Evolutionary conservation across 2,113 vertebrate species (phyloP).

Genomic region (Geococcyx californianus): DNA sequence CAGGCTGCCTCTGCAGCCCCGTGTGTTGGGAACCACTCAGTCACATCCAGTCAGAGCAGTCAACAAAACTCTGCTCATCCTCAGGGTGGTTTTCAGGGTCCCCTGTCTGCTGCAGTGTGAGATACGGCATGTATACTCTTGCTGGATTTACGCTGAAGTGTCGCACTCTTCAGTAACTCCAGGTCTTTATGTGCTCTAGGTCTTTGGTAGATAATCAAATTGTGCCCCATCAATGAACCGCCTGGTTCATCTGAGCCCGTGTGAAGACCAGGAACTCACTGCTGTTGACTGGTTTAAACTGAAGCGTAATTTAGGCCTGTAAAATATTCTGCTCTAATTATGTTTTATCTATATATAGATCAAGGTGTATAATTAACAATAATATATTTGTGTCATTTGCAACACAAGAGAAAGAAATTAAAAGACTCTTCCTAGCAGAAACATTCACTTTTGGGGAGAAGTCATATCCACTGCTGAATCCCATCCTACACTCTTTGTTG

Average conservation of each 20-base stretch:
- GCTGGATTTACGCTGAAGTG: background rate
- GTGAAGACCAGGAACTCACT: fast-evolving
- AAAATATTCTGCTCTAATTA: background rate
- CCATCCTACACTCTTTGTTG: fast-evolving
- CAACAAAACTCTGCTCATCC: background rate
- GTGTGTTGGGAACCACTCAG: fast-evolving
- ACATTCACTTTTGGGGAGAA: background rate
- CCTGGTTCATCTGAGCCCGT: background rate
- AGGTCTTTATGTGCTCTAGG: background rate
- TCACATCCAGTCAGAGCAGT: fast-evolving
- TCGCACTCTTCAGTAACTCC: background rate
- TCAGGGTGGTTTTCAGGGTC: background rate
- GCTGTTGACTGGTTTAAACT: background rate
- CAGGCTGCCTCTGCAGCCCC: background rate
- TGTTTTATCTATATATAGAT: background rate
- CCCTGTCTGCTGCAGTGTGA: background rate
- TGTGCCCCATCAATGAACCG: background rate
- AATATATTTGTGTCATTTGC: background rate
- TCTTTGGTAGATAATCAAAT: background rate
- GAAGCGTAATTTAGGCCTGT: background rate
- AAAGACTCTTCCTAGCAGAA: background rate
- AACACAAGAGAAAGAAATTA: background rate
- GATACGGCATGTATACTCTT: fast-evolving
- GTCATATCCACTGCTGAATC: background rate
- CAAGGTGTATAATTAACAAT: background rate